phyloP scores from a whole-genome alignment of 1,140 invertebrate genomes.

The Chelonus insularis region DNA sequence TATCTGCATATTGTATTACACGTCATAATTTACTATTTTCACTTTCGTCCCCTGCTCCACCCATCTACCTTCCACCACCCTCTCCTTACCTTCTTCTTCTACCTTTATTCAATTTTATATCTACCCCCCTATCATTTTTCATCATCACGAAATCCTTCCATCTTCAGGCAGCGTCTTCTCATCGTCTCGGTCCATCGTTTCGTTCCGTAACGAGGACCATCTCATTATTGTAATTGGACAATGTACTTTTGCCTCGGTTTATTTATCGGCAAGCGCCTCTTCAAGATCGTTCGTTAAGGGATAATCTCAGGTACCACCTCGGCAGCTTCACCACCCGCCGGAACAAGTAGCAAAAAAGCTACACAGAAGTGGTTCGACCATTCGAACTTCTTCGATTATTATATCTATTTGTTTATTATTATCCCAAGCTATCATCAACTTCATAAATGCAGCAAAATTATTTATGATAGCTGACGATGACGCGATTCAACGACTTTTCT shows the following conservation, averaged over 20 bases:
- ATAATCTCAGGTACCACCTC: constrained; percentile 4
- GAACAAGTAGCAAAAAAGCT: neutral
- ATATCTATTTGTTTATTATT: constrained; percentile 7
- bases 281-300: constrained; percentile 29
- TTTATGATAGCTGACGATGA: neutral
- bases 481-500: neutral
- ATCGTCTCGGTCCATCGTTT: constrained; percentile 1
- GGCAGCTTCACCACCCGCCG: neutral
- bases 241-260: constrained; percentile 41
- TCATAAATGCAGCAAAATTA: neutral
- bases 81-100: neutral
- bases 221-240: constrained; percentile 58
- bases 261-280: constrained; percentile 33
- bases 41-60: constrained; percentile 10
- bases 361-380: neutral
- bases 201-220: constrained; percentile 34
- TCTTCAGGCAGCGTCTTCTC: neutral
- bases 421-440: neutral
- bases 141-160: constrained; percentile 27
- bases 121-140: constrained; percentile 45
- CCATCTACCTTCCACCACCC: neutral
- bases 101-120: constrained; percentile 1
- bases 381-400: neutral
- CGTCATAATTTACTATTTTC: constrained; percentile 44
- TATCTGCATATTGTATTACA: constrained; percentile 54